Base-by-base conservation (phyloP, 2,797 vertebrate genomes). In the Syngnathus acus region DNA sequence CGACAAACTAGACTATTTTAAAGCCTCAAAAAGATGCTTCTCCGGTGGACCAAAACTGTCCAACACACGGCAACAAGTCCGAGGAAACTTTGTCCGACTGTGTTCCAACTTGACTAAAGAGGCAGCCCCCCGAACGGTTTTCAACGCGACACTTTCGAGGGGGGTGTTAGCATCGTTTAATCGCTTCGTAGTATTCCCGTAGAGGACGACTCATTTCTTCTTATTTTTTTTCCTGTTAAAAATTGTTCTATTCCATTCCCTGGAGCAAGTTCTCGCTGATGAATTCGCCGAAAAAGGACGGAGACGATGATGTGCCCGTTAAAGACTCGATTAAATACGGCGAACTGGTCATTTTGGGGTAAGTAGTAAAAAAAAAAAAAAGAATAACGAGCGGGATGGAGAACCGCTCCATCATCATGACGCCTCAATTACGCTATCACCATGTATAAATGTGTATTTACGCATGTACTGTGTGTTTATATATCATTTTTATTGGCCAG, bases 241-340 rank as follows among this genome's bases (percentile, higher is more conserved):
- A 45, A 16, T 45, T 26, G 14, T 57, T 32, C 23, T 45, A 45
- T 23, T 11, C 23, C 2, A 45, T 26, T 72, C 84, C 58, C 71
- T 83, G 82, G 80, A 88, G 72, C 82, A n/a, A 78, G 79, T 82
- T 79, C 81, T 86, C 82, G 90, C 91, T 88, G 87, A 97, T 98
- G 95, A 96, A 97, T 92, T 95, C 94, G 70, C 92, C 94, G 70
- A 93, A 93, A 86, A 93, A 90, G 83, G 94, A 95, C 89, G 95
- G 93, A 89, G 92, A 92, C 75, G 93, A 92, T 84, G 93, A 92
- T 87, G 93, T 93, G 85, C 94, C 93, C 79, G 86, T 91, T 84
- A 97, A 96, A 93, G 95, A 97, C 88, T 93, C 94, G 78, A 91
- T 95, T 75, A 98, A 95, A 91, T 98, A 96, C 84, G 95, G 95